phyloP scores from a whole-genome alignment of 2,888 invertebrate genomes.

The Spicauda simplicius region DNA sequence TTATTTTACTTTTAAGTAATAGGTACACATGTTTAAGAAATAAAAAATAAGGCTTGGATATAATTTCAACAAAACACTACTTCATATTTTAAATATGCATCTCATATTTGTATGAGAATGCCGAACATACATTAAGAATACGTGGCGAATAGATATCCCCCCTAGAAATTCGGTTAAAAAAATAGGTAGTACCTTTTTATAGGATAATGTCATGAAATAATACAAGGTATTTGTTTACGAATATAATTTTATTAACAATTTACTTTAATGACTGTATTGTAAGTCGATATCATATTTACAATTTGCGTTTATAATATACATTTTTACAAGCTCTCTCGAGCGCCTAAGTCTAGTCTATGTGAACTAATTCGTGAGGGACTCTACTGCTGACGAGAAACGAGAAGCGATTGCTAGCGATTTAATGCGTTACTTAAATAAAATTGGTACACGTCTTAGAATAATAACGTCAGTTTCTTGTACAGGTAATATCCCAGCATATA shows the following conservation, averaged over 20 bases:
- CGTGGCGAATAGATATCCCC: too few relatives aligned
- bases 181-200: not conserved
- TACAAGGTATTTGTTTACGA: conserved; percentile 75
- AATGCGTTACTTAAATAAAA: too few relatives aligned
- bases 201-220: conserved; percentile 52
- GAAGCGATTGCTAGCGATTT: conserved; percentile 15
- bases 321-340: conserved; percentile 77
- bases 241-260: conserved; percentile 85
- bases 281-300: conserved; percentile 83
- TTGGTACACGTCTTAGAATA: too few relatives aligned
- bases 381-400: conserved; percentile 20
- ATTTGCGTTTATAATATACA: conserved; percentile 77
- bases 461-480: too few relatives aligned
- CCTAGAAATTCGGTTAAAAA: not conserved
- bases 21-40: too few relatives aligned
- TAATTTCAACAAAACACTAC: too few relatives aligned
- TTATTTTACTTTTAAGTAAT: too few relatives aligned
- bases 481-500: too few relatives aligned
- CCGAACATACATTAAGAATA: too few relatives aligned
- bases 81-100: too few relatives aligned
- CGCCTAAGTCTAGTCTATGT: conserved; percentile 50
- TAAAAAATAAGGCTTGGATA: too few relatives aligned
- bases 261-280: conserved; percentile 84
- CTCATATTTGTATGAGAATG: too few relatives aligned
- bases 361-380: conserved; percentile 42